These are phyloP conservation scores for Brachypalpus laphriformis DNA, from an alignment of 2,888 invertebrate genomes.

Conservation along the genomic window DNA sequence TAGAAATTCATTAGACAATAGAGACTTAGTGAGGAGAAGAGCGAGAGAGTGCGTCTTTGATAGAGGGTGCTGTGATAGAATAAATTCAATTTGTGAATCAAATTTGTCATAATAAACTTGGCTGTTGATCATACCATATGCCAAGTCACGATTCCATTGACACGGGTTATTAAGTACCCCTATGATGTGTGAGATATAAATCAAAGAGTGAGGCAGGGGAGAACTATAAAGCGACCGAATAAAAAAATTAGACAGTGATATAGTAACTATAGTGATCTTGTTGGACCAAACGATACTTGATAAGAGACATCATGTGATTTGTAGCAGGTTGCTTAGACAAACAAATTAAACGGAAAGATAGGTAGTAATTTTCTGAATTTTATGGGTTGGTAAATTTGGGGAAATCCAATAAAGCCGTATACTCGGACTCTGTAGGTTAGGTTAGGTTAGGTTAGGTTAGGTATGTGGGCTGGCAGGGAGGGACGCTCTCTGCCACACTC, in stretches of 20 bases:
- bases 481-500: too few relatives aligned
- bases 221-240: neutral
- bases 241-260: neutral
- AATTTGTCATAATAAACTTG: neutral
- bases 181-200: neutral
- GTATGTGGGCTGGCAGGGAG: too few relatives aligned
- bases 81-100: neutral
- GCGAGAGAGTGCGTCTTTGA: neutral
- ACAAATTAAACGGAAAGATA: too few relatives aligned
- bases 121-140: constrained; percentile 5
- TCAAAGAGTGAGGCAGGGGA: neutral
- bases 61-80: neutral
- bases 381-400: too few relatives aligned
- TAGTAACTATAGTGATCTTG: neutral
- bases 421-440: too few relatives aligned
- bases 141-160: neutral
- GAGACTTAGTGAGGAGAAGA: too few relatives aligned
- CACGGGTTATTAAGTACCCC: neutral
- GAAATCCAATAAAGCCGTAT: too few relatives aligned
- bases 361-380: too few relatives aligned
- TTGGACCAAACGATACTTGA: neutral
- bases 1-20: neutral
- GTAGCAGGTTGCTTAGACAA: too few relatives aligned
- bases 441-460: too few relatives aligned
- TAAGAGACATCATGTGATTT: neutral